These are phyloP conservation scores for Gnathonemus longibarbis DNA, from an alignment of 2,113 vertebrate species.

Conservation along the genomic window DNA sequence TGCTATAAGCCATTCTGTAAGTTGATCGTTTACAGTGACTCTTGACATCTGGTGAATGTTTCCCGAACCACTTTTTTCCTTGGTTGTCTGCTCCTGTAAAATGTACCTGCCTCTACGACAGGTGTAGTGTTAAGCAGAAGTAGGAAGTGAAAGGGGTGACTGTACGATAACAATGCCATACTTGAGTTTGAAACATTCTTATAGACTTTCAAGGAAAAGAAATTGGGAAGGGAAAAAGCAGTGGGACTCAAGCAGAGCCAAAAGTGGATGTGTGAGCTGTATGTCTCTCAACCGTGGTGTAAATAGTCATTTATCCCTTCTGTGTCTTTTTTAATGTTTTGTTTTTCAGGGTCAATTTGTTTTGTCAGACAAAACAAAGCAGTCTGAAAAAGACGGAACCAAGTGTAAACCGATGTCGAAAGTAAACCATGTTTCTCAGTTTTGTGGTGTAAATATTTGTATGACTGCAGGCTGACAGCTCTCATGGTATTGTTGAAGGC, in stretches of 20 bases:
- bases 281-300: constrained; percentile 54
- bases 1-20: constrained; percentile 18
- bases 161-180: background rate
- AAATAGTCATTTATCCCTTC: constrained; percentile 47
- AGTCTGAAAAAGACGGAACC: constrained; percentile 46
- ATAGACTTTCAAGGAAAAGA: background rate
- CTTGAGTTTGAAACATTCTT: background rate
- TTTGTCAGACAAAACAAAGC: constrained; percentile 57
- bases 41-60: constrained; percentile 7
- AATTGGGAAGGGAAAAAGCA: background rate
- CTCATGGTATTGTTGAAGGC: constrained; percentile 61
- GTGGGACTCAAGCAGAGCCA: constrained; percentile 23
- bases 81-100: background rate
- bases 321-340: constrained; percentile 48
- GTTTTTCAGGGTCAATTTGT: constrained; percentile 56
- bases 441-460: constrained; percentile 45
- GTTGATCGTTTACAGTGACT: background rate
- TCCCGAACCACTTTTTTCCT: background rate
- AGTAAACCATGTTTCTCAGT: constrained; percentile 52
- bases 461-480: constrained; percentile 41
- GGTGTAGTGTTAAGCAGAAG: background rate
- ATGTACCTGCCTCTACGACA: background rate
- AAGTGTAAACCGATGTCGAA: constrained; percentile 59
- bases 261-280: constrained; percentile 50
- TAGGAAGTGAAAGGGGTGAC: background rate